phyloP scores from a whole-genome alignment of 2,888 invertebrate species.

The Himalopsyche japonica region DNA sequence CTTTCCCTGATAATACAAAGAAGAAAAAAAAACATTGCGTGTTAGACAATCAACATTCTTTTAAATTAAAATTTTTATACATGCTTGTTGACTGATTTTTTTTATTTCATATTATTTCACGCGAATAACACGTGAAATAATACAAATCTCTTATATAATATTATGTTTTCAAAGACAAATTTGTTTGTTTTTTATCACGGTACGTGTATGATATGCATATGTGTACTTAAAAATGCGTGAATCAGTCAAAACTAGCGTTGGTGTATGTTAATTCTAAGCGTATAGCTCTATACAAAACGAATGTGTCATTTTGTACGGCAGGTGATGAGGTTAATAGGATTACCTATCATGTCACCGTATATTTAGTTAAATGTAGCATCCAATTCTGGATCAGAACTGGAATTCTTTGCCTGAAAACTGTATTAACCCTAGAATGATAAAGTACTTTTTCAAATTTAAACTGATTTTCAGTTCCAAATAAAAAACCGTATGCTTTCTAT shows the following conservation, averaged over 20 bases:
- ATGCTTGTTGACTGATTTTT: too few species aligned
- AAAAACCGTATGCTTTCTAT: background rate
- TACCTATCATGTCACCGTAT: slow-evolving; percentile 23
- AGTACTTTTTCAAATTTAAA: background rate
- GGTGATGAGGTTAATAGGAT: slow-evolving; percentile 31
- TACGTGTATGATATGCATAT: too few species aligned
- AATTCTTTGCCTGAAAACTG: background rate
- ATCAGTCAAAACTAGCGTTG: background rate
- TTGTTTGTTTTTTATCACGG: too few species aligned
- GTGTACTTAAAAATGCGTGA: too few species aligned
- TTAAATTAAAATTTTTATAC: too few species aligned
- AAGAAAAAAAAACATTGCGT: too few species aligned
- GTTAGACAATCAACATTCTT: too few species aligned
- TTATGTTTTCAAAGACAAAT: too few species aligned
- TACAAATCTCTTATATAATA: too few species aligned
- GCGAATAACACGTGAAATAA: too few species aligned
- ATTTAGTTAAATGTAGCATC: slow-evolving; percentile 6
- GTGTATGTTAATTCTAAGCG: background rate
- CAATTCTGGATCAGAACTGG: background rate
- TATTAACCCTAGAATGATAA: background rate
- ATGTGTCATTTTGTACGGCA: slow-evolving; percentile 22
- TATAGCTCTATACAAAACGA: background rate
- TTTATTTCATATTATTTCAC: too few species aligned
- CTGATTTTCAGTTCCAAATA: background rate
- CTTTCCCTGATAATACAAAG: too few species aligned